Evolutionary conservation across 2,797 vertebrate genomes (phyloP).

Genomic region (Thripadectes ignobilis): DNA sequence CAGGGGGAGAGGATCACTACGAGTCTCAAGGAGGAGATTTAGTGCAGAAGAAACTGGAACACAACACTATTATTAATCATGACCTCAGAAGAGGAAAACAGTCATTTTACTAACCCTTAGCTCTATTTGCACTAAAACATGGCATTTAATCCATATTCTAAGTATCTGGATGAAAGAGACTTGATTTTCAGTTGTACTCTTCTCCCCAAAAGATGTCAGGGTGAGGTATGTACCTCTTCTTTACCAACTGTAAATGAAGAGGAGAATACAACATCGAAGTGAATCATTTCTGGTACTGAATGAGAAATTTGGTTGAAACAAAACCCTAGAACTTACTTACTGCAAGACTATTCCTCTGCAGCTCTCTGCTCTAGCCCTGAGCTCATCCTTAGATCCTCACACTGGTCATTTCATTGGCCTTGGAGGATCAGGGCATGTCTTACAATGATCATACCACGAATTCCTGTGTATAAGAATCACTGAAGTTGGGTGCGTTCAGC

Average conservation of each 20-base stretch:
- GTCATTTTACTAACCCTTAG: background rate
- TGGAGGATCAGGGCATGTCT: background rate
- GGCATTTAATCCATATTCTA: background rate
- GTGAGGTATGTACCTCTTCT: background rate
- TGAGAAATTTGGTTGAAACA: background rate
- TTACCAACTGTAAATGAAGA: background rate
- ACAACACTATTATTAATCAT: background rate
- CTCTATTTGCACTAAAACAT: background rate
- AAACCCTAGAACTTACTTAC: background rate
- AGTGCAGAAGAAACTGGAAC: background rate
- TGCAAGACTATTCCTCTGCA: background rate
- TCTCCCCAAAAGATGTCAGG: background rate
- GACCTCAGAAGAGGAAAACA: background rate
- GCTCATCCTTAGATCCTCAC: background rate
- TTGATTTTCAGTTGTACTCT: background rate
- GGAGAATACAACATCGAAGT: background rate
- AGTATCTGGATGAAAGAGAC: background rate
- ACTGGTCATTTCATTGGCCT: accelerated
- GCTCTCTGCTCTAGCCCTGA: background rate
- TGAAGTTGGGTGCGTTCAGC: background rate
- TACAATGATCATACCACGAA: background rate
- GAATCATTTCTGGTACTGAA: background rate
- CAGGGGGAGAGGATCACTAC: background rate
- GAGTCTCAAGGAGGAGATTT: accelerated
- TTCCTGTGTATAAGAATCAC: background rate